A percentile compares a stretch with the other conserved stretches of the same genome.
phyloP scores from a whole-genome alignment of 2,113 vertebrate genomes.

The Heteronetta atricapilla region DNA sequence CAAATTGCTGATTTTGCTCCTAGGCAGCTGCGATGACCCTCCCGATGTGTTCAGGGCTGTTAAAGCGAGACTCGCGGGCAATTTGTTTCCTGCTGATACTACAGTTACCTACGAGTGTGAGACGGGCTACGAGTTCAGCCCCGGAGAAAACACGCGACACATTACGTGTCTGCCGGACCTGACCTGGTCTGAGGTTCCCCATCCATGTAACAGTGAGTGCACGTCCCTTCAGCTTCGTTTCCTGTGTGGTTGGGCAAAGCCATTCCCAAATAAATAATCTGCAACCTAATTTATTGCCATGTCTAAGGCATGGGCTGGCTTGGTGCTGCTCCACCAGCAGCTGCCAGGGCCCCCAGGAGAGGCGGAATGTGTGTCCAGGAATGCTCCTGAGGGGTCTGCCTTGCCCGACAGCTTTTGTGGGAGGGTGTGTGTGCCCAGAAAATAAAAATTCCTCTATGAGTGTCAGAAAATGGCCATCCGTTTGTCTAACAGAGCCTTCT shows the following conservation, averaged over 20 bases:
- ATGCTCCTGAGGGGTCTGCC: neutral
- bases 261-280: accelerated
- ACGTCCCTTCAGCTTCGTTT: accelerated
- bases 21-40: conserved; percentile 50
- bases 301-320: no score
- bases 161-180: neutral
- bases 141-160: accelerated
- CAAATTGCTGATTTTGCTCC: accelerated
- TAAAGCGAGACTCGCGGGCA: neutral
- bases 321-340: neutral
- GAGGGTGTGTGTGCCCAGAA: neutral
- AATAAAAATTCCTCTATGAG: neutral
- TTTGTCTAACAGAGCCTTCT: neutral
- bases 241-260: accelerated
- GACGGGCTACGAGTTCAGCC: neutral
- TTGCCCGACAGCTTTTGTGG: neutral
- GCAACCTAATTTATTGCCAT: neutral
- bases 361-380: neutral
- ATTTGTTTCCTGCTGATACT: conserved; percentile 17
- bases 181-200: neutral
- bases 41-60: neutral
- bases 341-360: neutral
- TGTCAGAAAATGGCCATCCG: neutral
- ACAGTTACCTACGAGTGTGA: neutral
- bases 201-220: neutral